Conservation (phyloP, 2,797 vertebrate genomes). For the Diplodus sargus region DNA sequence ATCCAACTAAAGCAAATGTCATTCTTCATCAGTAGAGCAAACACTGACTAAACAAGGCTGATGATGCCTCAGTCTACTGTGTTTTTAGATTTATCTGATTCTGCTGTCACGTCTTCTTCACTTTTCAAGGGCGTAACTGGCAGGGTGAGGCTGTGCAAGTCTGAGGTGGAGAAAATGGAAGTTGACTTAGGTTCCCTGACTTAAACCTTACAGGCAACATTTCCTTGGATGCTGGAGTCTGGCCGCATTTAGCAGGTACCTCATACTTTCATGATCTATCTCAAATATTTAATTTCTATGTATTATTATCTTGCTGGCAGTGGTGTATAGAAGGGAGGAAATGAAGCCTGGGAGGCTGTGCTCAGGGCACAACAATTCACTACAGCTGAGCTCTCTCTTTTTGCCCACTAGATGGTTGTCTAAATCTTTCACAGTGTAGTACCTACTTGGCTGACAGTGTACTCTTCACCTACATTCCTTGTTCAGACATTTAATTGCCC, state of each 20-base stretch:
- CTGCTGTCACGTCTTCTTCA: neutral
- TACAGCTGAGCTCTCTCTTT: neutral
- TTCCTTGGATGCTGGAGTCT: neutral
- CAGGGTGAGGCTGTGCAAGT: neutral
- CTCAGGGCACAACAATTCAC: neutral
- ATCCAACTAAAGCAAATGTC: neutral
- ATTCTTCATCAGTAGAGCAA: neutral
- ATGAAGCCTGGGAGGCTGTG: neutral
- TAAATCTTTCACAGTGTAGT: neutral
- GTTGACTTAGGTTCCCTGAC: no score
- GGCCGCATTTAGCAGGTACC: neutral
- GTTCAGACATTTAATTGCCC: neutral
- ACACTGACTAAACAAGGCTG: neutral
- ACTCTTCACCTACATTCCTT: neutral
- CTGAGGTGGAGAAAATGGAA: neutral
- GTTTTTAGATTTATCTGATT: neutral
- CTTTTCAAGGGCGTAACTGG: neutral
- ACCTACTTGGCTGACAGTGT: neutral
- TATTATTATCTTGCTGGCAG: neutral
- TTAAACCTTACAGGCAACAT: neutral
- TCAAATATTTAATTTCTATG: neutral
- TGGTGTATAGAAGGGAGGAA: no score
- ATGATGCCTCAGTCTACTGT: neutral
- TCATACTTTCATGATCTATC: neutral
- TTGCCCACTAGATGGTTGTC: constrained; percentile 14